Evolutionary conservation across 2,797 vertebrate genomes (phyloP).

Genomic region (Microtus agrestis): DNA sequence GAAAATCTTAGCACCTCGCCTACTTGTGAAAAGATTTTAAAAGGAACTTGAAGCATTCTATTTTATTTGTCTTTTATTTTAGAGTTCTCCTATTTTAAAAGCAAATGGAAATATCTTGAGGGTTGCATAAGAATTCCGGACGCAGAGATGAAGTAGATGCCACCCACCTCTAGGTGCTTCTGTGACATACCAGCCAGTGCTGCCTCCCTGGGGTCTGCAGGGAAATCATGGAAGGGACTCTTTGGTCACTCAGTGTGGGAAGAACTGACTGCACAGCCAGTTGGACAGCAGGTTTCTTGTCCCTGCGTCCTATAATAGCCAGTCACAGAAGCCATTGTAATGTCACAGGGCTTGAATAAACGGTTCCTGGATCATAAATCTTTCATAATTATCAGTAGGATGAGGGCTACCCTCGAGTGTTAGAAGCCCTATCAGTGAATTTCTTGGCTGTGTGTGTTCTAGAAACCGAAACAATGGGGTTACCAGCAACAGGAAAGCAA

Average conservation of each 20-base stretch:
- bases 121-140: background rate
- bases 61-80: slow-evolving; percentile 50
- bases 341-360: too few relatives aligned
- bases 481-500: background rate
- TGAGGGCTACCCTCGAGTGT: background rate
- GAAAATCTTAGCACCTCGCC: slow-evolving; percentile 68
- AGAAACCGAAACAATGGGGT: background rate
- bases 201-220: background rate
- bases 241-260: background rate
- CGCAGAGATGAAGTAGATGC: background rate
- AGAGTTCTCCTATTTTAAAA: slow-evolving; percentile 73
- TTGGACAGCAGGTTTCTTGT: background rate
- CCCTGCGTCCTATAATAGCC: background rate
- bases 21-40: slow-evolving; percentile 69
- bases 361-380: background rate
- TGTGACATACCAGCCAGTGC: fast-evolving
- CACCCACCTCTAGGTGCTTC: background rate
- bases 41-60: slow-evolving; percentile 55
- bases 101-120: slow-evolving; percentile 53
- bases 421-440: background rate
- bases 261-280: background rate
- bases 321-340: background rate
- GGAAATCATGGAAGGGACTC: background rate
- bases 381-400: background rate
- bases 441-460: background rate